Evolutionary conservation across 2,797 vertebrate genomes (phyloP), one percentile per base, ranked within the genome.

Genomic region (Potorous gilbertii): DNA sequence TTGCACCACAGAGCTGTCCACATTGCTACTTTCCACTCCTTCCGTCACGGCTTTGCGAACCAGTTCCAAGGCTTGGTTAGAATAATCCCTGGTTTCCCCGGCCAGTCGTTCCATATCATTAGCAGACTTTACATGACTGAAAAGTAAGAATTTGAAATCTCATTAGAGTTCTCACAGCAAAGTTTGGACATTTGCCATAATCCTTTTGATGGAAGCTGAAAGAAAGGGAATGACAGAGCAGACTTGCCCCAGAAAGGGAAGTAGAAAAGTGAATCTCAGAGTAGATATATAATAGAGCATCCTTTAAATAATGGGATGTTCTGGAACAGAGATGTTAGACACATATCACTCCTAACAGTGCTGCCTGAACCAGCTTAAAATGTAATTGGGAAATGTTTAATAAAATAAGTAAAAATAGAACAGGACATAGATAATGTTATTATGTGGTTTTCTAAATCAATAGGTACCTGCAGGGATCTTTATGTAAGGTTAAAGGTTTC

Each of bases 71-170:
- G 98, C 99, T 94, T 98, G 98, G 97, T 96, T 57, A 0, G 99
- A 98, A 0, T 99, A 98, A 0, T 97, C 97, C 95, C 98, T 97
- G 0, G 99, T 99, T 0, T 92, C 98, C 56, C 90, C 97, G 0
- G 98, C 98, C 0, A 97, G 98, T 54, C 81, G 98, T 54, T 99
- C 98, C 5, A 99, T 98, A 1, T 90, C 62, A 6, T 56, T 97
- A 4, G 99, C 99, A 0, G 98, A 98, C 0, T 97, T 98, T 1
- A 97, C 62, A 4, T 99, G 99, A 96, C 99, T 99, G 97, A 52
- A 96, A 97, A 24, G 93, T 59, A 96, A 46, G 90, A 89, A 93
- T 10, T 81, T 92, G 95, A 89, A 95, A 93, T 90, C 31, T 31
- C 54, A 90, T 93, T n/a, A 59, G 95, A 50, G 34, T 92, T 94